Conservation (phyloP, 1,140 invertebrate genomes). For the Drosophila subpulchrella region DNA sequence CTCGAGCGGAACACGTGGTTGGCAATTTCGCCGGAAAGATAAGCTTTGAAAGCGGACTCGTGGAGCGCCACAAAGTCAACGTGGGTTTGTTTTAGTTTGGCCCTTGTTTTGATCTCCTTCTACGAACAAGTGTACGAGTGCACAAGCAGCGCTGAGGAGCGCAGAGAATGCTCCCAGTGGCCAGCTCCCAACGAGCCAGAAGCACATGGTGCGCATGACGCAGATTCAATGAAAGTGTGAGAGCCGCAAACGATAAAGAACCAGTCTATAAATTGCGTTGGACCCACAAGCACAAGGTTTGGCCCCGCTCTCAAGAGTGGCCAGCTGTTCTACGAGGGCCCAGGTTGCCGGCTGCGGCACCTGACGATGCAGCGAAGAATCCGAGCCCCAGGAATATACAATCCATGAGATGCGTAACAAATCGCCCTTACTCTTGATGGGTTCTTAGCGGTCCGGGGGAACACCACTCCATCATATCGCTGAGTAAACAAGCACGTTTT, state of each 20-base stretch:
- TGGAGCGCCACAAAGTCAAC: slow-evolving; percentile 3
- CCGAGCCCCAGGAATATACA: not conserved
- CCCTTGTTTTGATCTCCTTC: slow-evolving; percentile 53
- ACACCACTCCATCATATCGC: slow-evolving; percentile 16
- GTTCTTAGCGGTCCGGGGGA: slow-evolving; percentile 22
- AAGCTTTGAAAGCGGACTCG: slow-evolving; percentile 6
- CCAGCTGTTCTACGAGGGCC: slow-evolving; percentile 29
- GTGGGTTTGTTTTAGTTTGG: slow-evolving; percentile 37
- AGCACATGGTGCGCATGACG: slow-evolving; percentile 84
- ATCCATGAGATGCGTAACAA: not conserved
- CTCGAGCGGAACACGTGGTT: slow-evolving; percentile 54
- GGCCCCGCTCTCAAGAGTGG: slow-evolving; percentile 13
- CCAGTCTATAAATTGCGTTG: slow-evolving; percentile 50
- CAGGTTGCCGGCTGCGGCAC: slow-evolving; percentile 10
- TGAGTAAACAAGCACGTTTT: slow-evolving; percentile 74
- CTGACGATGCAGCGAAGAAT: not conserved
- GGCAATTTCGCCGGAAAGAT: slow-evolving; percentile 16
- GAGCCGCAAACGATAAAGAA: slow-evolving; percentile 41
- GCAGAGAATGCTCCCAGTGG: not conserved
- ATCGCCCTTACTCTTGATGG: slow-evolving; percentile 2
- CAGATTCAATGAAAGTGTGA: slow-evolving; percentile 28
- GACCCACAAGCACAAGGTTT: slow-evolving; percentile 15
- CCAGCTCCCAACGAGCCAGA: slow-evolving; percentile 22
- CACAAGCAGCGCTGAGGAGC: slow-evolving; percentile 16
- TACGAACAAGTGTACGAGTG: slow-evolving; percentile 5